Evolutionary conservation across 2,113 vertebrate species (phyloP).

Genomic region (Tupaia tana): DNA sequence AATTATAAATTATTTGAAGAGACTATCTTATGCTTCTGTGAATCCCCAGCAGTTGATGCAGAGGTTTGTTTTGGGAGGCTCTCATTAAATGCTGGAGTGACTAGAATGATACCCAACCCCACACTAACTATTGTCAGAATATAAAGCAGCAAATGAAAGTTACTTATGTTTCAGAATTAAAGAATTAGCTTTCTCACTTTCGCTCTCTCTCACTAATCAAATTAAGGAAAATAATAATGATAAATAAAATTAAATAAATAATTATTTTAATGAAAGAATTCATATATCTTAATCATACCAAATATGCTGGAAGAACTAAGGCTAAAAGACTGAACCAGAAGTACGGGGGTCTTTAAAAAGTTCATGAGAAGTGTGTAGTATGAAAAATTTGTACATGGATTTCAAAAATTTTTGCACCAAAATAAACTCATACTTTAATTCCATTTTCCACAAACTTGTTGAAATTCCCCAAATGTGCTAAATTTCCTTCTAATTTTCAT

Average conservation of each 20-base stretch:
- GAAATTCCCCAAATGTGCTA: neutral
- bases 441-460: no score
- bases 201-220: no score
- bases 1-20: neutral
- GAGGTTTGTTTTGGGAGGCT: neutral
- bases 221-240: no score
- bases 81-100: constrained; percentile 51
- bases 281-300: neutral
- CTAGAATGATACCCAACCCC: neutral
- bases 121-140: neutral
- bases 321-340: constrained; percentile 16
- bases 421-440: no score
- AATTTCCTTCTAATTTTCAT: constrained; percentile 52
- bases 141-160: constrained; percentile 44
- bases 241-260: no score
- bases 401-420: no score
- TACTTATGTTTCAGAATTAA: constrained; percentile 35
- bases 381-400: no score
- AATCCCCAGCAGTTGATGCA: neutral
- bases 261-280: no score
- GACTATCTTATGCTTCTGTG: neutral
- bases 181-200: neutral
- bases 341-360: neutral
- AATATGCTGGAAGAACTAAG: constrained; percentile 37
- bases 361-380: no score